Evolutionary conservation across 1,140 invertebrate species (phyloP).

Genomic region (Drosophila littoralis): DNA sequence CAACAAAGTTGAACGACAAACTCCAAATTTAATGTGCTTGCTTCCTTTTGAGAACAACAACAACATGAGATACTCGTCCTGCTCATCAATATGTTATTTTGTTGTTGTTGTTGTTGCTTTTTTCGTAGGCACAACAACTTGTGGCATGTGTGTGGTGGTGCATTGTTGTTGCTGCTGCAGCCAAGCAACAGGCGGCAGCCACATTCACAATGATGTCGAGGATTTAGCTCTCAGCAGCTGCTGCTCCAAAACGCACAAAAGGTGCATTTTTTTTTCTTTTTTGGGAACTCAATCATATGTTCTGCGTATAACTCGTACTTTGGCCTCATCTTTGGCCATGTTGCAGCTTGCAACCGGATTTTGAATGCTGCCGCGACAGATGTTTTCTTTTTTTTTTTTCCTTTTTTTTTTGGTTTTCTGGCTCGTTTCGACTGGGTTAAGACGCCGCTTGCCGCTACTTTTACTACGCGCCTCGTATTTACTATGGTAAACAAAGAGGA

Average conservation of each 20-base stretch:
- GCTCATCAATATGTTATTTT: conserved; percentile 24
- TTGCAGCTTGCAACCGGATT: conserved; percentile 78
- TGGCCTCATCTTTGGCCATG: conserved; percentile 52
- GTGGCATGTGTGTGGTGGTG: conserved; percentile 29
- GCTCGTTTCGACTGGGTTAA: conserved; percentile 55
- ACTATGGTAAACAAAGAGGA: conserved; percentile 63
- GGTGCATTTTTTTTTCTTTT: conserved; percentile 58
- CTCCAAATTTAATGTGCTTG: conserved; percentile 49
- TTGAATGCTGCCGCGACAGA: conserved; percentile 59
- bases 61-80: conserved; percentile 25
- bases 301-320: conserved; percentile 39
- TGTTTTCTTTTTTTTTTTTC: conserved; percentile 53
- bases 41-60: conserved; percentile 41
- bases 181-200: conserved; percentile 27
- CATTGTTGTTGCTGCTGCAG: conserved; percentile 1
- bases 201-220: conserved; percentile 21
- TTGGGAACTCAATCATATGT: conserved; percentile 70
- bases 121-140: conserved; percentile 24
- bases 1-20: conserved; percentile 58
- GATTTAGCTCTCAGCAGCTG: conserved; percentile 40
- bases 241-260: conserved; percentile 62
- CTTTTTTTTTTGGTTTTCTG: conserved; percentile 4
- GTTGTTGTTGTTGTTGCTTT: conserved; percentile 6
- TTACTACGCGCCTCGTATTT: conserved; percentile 57
- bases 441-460: conserved; percentile 49